Evolutionary conservation across 2,888 invertebrate genomes (phyloP), one percentile per base, ranked within the genome.

Genomic region (Palloptera scutellata): DNA sequence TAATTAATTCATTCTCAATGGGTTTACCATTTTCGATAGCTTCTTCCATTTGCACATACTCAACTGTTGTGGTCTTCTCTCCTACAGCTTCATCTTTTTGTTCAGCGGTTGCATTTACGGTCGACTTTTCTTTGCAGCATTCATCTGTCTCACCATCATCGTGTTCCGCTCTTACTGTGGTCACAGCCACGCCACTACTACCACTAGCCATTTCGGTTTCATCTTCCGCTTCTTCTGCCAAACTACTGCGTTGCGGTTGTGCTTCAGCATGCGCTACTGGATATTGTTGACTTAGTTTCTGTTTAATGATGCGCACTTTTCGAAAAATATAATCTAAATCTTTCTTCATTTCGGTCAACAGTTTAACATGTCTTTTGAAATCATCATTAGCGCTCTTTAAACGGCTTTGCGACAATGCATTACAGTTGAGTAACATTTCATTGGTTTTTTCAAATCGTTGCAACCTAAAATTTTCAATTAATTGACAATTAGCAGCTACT

Each of bases 361-460:
- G 87, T 69, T 92, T 91, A 0, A 95, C 95, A 81, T 98, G 97
- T 75, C 92, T 92, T 78, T 93, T 95, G 77, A 98, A 96, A 80
- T 98, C 97, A 0, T 90, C 90, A 10, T 90, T 91, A 0, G 97
- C 96, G 19, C 90, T 90, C 79, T 95, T 93, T 64, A 96, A 88
- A 12, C 98, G 89, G 72, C 92, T 92, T 3, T 93, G 91, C 1
- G 97, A 96, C n/a, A 99, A 85, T 17, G 95, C 93, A 84, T 97
- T 97, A 82, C 98, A 98, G 83, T 98, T 98, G 11, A 95, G 92
- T 42, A 99, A 86, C 98, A 98, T 99, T 87, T 99, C 98, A 80
- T 98, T 99, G 0, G 98, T 98, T 85, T 98, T 98, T 81, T 98
- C 98, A 86, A 98, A 99, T 65, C 98, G 88, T 78, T 95, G 94